Evolutionary conservation across 1,140 invertebrate genomes (phyloP), one percentile per base, ranked within the genome.

Genomic region (Megalopta genalis): DNA sequence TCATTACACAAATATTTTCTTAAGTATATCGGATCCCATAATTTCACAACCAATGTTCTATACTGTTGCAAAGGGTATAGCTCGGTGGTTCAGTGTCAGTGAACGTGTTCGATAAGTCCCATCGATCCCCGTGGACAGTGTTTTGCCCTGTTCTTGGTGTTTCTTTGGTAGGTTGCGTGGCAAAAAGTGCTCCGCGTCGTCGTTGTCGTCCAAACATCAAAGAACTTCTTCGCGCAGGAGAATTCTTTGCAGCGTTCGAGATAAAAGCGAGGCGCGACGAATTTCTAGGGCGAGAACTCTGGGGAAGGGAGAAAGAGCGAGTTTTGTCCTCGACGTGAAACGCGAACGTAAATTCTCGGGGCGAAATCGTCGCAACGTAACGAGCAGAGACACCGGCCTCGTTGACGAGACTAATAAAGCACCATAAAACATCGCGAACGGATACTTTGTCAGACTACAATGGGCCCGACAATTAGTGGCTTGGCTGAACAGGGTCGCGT

Each of bases 191-290:
- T 67, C 27, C 37, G 16, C 27, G 52, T 16, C 21, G 14, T 12
- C 3, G 25, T n/a, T 14, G 14, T 18, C 3, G 25, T 3, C 39
- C 65, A 23, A 16, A 23, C 59, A 23, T 71, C 76, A 77, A 77
- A 77, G 68, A 54, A n/a, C 25, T 63, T 25, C 32, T 18, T 64
- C 46, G 23, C 59, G 10, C 60, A 23, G 16, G 54, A 64, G 67
- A 16, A 63, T n/a, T 52, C 64, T 52, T 57, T 2, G 27, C 6
- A 4, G 25, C 16, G 74, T 54, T 63, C 59, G 32, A 71, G 76
- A 77, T 77, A 71, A 77, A 77, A 77, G 76, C 42, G 18, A 71
- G 62, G 18, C 54, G 67, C 5, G n/a, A 39, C 49, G 60, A 37
- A 23, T 54, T 54, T 77, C 59, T 21, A n/a, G 23, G 32, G 4